Evolutionary conservation across 2,888 invertebrate species (phyloP).

Genomic region (Zygothrica quintamaculata): DNA sequence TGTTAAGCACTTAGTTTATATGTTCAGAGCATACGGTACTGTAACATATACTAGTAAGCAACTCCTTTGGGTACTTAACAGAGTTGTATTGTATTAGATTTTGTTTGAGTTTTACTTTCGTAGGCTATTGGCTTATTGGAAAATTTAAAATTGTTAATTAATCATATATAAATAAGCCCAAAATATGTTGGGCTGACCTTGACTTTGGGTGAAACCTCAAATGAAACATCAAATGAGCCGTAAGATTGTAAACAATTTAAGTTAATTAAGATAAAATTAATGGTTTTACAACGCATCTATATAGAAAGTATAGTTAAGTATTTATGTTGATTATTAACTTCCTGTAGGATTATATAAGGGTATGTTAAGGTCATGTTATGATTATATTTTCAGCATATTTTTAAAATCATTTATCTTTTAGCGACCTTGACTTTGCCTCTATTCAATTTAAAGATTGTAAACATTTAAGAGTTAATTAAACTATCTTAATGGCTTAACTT

Average conservation of each 20-base stretch:
- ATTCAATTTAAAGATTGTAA: too few species aligned
- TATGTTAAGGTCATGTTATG: conserved; percentile 9
- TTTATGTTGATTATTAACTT: too few species aligned
- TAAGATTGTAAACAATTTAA: conserved; percentile 30
- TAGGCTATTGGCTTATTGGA: background rate
- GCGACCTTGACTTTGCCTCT: too few species aligned
- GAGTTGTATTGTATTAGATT: background rate
- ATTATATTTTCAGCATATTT: background rate
- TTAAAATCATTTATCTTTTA: too few species aligned
- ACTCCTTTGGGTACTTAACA: too few species aligned
- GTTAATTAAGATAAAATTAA: conserved; percentile 49
- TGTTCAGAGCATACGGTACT: too few species aligned
- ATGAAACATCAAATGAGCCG: background rate
- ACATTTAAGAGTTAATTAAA: too few species aligned
- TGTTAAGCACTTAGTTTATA: too few species aligned
- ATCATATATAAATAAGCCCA: background rate
- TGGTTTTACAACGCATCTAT: conserved; percentile 11
- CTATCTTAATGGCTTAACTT: too few species aligned
- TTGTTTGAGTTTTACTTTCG: background rate
- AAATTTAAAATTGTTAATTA: conserved; percentile 1
- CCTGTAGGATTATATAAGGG: background rate
- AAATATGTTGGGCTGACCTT: conserved; percentile 49
- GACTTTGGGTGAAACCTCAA: conserved; percentile 36
- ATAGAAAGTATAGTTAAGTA: too few species aligned
- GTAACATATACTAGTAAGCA: too few species aligned